These are phyloP conservation scores for Pharmacophagus antenor DNA, from an alignment of 2,888 invertebrate species.

Conservation along the genomic window DNA sequence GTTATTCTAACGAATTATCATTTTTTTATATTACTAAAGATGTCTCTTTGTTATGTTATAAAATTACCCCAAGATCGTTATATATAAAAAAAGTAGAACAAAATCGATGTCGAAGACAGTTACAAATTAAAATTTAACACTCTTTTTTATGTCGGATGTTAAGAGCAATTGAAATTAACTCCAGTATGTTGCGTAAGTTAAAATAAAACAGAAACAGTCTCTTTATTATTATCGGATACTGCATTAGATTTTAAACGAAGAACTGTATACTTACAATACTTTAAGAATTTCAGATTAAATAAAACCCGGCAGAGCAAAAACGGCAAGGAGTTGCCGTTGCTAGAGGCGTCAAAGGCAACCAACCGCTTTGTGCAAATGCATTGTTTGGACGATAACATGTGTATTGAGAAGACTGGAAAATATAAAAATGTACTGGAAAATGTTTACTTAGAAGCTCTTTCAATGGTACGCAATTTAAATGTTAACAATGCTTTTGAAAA, in stretches of 20 bases:
- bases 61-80: too few species aligned
- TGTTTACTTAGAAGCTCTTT: background rate
- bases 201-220: too few species aligned
- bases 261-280: background rate
- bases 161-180: too few species aligned
- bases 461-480: background rate
- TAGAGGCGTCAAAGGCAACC: slow-evolving; percentile 25
- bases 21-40: too few species aligned
- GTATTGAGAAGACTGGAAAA: slow-evolving; percentile 1
- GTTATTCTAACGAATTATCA: too few species aligned
- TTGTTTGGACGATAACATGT: slow-evolving; percentile 22
- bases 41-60: too few species aligned
- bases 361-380: slow-evolving; percentile 23
- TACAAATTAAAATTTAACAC: too few species aligned
- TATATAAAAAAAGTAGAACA: too few species aligned
- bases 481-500: background rate
- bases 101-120: too few species aligned
- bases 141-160: too few species aligned
- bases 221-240: background rate
- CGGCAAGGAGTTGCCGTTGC: slow-evolving; percentile 10
- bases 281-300: background rate
- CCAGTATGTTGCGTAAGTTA: too few species aligned
- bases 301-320: slow-evolving; percentile 5
- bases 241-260: background rate
- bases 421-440: slow-evolving; percentile 8